Evolutionary conservation across 2,888 invertebrate genomes (phyloP).

Genomic region (Drosophila meridiana): DNA sequence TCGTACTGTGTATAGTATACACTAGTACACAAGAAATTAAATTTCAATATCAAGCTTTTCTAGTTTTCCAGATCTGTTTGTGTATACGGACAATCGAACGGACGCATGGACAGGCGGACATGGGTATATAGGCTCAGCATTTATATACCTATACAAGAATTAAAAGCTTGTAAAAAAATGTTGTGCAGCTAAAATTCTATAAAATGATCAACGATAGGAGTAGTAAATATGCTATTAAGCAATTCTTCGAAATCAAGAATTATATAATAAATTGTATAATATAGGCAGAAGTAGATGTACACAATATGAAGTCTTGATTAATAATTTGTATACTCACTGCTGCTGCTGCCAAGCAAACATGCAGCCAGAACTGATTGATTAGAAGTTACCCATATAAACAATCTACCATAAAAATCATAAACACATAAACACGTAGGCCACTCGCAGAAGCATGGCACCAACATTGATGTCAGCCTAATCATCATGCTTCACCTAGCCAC

Average conservation of each 20-base stretch:
- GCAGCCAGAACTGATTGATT: neutral
- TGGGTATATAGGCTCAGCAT: too few species aligned
- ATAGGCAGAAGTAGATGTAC: neutral
- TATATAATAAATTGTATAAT: neutral
- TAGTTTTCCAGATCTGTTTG: too few species aligned
- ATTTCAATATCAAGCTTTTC: too few species aligned
- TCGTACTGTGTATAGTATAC: too few species aligned
- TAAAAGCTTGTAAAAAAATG: neutral
- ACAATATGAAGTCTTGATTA: neutral
- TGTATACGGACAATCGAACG: too few species aligned
- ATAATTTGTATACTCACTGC: neutral
- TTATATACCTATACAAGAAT: too few species aligned
- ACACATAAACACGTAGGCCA: neutral
- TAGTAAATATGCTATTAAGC: neutral
- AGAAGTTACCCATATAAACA: neutral
- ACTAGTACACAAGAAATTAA: too few species aligned
- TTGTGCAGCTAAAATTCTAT: neutral
- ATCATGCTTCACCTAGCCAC: neutral
- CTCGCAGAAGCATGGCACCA: neutral
- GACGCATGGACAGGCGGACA: too few species aligned
- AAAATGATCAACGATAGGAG: neutral
- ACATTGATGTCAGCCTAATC: neutral
- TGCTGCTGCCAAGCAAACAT: neutral
- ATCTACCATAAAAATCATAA: neutral
- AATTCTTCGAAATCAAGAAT: neutral